These are phyloP conservation scores for Papilio gigon DNA, from an alignment of 2,888 invertebrate species.

Conservation along the genomic window DNA sequence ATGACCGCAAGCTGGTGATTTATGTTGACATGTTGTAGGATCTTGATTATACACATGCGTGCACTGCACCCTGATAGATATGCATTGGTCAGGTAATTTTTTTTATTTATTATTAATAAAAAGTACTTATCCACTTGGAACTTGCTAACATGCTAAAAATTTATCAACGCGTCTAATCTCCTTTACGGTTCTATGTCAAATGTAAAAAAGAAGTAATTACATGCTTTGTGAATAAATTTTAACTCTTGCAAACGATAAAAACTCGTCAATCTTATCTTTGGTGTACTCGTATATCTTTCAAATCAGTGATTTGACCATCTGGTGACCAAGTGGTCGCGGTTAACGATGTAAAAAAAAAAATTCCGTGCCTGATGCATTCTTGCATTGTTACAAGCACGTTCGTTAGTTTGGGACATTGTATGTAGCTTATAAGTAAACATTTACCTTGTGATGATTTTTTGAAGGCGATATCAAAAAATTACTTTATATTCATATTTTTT, in stretches of 20 bases:
- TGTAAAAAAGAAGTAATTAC: neutral
- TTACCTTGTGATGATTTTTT: neutral
- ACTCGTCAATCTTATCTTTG: constrained; percentile 52
- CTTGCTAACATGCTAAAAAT: too few species aligned
- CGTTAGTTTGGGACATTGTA: neutral
- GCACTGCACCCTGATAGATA: neutral
- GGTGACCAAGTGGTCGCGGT: constrained; percentile 68
- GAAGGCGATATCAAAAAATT: neutral
- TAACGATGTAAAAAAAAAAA: constrained; percentile 23
- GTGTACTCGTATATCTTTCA: constrained; percentile 55
- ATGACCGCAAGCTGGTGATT: constrained; percentile 12
- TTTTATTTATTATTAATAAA: neutral
- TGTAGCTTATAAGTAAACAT: neutral
- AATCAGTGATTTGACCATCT: constrained; percentile 69
- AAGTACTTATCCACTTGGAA: too few species aligned
- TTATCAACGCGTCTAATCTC: too few species aligned
- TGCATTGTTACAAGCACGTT: constrained; percentile 27
- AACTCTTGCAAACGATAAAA: constrained; percentile 14
- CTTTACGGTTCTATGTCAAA: neutral
- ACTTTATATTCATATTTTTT: neutral
- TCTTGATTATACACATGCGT: neutral
- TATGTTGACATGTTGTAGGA: constrained; percentile 4
- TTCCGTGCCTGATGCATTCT: constrained; percentile 17
- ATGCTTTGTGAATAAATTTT: neutral
- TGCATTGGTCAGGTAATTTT: neutral